Evolutionary conservation across 1,140 invertebrate species (phyloP), one percentile per base, ranked within the genome.

Genomic region (Conus betulinus): DNA sequence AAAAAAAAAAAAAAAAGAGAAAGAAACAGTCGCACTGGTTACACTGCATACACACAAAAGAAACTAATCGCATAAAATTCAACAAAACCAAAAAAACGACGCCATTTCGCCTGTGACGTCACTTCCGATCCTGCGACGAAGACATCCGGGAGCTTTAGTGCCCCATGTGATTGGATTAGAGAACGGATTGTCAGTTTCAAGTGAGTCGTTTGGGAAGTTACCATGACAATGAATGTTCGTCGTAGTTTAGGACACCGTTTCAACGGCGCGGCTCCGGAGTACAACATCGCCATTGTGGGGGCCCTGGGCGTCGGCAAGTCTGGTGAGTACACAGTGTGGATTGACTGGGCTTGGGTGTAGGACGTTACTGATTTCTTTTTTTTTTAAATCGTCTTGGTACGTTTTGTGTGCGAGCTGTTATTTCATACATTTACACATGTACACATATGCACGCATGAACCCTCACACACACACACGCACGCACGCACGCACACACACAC

Each of bases 231-330:
- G 82, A 83, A n/a, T 25, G 53, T n/a, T 23, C 52, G 88, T 52
- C 85, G 87, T 52, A 84, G 51, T 25, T 5, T 84, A 52, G 27
- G 82, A 71, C n/a, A 55, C 23, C 91, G 89, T 39, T 84, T 91
- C 11, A 90, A 89, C 74, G 89, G 89, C n/a, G 87, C 63, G 55
- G 71, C 83, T 25, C 89, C 91, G 27, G 93, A 93, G 90, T 93
- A 93, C 67, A 95, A 95, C 85, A 91, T 95, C 17, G 94, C 93
- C 10, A 82, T 95, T 53, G 90, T 95, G 15, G 95, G 95, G n/a
- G 92, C 93, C 60, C 88, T 94, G 10, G 94, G 94, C 20, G 93
- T 93, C 23, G 94, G 94, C 25, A 95, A 95, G 92, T 95, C 94
- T 87, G 94, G 94, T 95, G 85, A 84, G 91, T 90, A 1, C 10